Conservation (phyloP, 2,888 invertebrate genomes). For the Amiota communis region DNA sequence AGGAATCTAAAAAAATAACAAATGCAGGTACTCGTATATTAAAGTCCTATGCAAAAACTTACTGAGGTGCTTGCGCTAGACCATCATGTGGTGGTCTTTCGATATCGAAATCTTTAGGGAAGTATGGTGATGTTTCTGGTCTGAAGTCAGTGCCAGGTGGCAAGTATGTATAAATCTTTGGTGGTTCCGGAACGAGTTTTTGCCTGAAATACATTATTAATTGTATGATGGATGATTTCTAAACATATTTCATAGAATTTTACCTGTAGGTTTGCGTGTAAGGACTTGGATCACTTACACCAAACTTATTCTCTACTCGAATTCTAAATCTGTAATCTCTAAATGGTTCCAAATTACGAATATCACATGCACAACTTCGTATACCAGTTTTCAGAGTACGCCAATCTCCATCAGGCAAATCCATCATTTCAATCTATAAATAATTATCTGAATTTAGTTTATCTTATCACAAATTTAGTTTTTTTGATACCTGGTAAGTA, state of each 20-base stretch:
- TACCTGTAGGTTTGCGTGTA: slow-evolving; percentile 83
- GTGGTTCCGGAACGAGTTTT: slow-evolving; percentile 85
- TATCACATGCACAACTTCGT: slow-evolving; percentile 91
- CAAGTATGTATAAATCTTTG: slow-evolving; percentile 85
- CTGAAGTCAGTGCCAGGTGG: slow-evolving; percentile 87
- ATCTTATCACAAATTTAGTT: background rate
- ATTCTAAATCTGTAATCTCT: slow-evolving; percentile 96
- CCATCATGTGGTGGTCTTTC: slow-evolving; percentile 89
- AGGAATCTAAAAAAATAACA: slow-evolving; percentile 78
- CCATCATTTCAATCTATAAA: slow-evolving; percentile 87
- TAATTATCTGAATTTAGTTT: too few relatives aligned
- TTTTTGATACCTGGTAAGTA: slow-evolving; percentile 83
- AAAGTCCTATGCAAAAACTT: slow-evolving; percentile 41
- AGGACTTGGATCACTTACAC: slow-evolving; percentile 96
- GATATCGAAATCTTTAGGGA: slow-evolving; percentile 93
- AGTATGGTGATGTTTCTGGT: slow-evolving; percentile 88
- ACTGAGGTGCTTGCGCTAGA: slow-evolving; percentile 85
- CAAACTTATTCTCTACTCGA: slow-evolving; percentile 96
- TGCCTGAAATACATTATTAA: slow-evolving; percentile 73
- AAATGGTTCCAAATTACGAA: slow-evolving; percentile 91
- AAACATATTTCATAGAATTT: background rate
- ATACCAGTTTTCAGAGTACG: slow-evolving; percentile 88
- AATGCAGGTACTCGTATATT: background rate
- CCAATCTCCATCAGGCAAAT: slow-evolving; percentile 94
- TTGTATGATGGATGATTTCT: background rate